These are phyloP conservation scores for Oxyura jamaicensis DNA, from an alignment of 2,113 vertebrate species.

Conservation along the genomic window DNA sequence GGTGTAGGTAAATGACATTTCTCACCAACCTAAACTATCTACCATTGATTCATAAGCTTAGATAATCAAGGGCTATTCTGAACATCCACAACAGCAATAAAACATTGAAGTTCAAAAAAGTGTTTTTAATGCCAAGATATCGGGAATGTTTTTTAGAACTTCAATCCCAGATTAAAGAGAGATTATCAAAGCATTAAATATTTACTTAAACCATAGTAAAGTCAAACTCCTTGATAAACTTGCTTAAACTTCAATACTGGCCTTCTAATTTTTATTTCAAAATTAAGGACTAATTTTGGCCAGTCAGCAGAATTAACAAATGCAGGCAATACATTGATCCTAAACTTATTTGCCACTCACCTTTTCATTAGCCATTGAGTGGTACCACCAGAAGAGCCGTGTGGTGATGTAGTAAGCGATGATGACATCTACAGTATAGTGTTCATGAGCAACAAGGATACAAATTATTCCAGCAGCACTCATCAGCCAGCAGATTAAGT, in stretches of 20 bases:
- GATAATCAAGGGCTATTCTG: background rate
- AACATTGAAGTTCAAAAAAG: background rate
- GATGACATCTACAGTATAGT: conserved; percentile 95
- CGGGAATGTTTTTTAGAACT: background rate
- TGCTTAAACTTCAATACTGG: background rate
- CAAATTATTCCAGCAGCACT: conserved; percentile 91
- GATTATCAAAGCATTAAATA: background rate
- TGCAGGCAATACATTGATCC: background rate
- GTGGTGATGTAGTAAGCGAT: conserved; percentile 96
- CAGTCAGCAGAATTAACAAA: background rate
- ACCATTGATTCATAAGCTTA: background rate
- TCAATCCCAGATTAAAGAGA: background rate
- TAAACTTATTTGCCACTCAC: conserved; percentile 66
- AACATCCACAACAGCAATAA: background rate
- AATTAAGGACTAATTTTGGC: background rate
- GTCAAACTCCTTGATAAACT: background rate
- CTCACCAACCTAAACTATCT: background rate
- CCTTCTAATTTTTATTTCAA: background rate
- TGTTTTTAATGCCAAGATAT: background rate
- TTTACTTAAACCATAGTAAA: background rate
- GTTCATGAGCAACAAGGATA: conserved; percentile 94
- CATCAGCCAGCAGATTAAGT: conserved; percentile 93
- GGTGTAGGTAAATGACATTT: background rate
- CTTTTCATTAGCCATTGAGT: conserved; percentile 96
- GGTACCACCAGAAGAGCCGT: conserved; percentile 97